Percentiles rank a stretch among this genome's conserved stretches.
phyloP scores from a whole-genome alignment of 1,140 invertebrate species.

The Hylyphantes graminicola region DNA sequence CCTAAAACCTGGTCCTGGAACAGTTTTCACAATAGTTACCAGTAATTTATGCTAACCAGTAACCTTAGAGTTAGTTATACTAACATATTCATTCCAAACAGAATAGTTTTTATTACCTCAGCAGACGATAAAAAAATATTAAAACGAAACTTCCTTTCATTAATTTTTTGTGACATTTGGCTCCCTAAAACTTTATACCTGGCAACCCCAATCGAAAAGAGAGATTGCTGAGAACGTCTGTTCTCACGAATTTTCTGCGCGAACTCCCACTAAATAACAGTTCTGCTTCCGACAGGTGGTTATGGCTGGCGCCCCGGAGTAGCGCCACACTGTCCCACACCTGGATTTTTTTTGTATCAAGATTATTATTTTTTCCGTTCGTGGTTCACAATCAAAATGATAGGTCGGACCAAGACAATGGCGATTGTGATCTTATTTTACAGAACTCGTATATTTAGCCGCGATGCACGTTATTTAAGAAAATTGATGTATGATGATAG shows the following conservation, averaged over 20 bases:
- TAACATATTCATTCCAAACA: no score
- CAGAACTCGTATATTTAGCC: neutral
- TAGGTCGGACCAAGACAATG: conserved; percentile 27
- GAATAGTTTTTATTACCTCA: no score
- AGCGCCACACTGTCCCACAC: conserved; percentile 52
- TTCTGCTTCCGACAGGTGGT: conserved; percentile 57
- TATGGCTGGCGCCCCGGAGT: conserved; percentile 48
- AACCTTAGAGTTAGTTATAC: no score
- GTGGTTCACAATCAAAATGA: conserved; percentile 7
- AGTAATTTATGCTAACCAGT: no score
- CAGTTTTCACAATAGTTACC: no score
- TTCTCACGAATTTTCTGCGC: conserved; percentile 33
- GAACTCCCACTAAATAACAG: conserved; percentile 59
- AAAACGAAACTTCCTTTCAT: no score
- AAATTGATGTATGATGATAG: no score
- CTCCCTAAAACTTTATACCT: no score
- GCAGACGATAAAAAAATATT: no score
- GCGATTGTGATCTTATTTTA: conserved; percentile 22
- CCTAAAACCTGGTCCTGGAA: no score
- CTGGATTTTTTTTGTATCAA: conserved; percentile 46
- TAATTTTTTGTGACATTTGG: no score
- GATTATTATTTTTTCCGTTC: conserved; percentile 19
- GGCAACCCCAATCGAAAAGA: neutral
- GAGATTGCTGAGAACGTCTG: conserved; percentile 4
- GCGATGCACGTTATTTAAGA: no score